Conservation (phyloP, 2,888 invertebrate species). For the Didymodactylos carnosus region DNA sequence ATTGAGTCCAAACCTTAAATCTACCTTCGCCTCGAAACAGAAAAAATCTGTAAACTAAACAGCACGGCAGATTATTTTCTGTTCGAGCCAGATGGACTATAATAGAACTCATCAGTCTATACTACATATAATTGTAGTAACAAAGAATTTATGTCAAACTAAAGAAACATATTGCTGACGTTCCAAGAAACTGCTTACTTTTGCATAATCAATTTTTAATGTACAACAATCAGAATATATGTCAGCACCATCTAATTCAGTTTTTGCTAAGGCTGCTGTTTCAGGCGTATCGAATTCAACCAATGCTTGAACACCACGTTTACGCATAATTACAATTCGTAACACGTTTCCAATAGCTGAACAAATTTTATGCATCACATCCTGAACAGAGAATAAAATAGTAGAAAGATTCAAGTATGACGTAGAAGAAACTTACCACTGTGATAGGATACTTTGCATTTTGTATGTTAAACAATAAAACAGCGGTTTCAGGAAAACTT, state of each 20-base stretch:
- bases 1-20: no score
- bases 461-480: constrained; percentile 83
- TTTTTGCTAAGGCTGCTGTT: not conserved
- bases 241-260: constrained; percentile 1
- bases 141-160: no score
- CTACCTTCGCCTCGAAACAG: no score
- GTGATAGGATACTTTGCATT: constrained; percentile 97
- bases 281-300: constrained; percentile 91
- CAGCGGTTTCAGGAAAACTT: constrained; percentile 37
- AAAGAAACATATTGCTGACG: no score
- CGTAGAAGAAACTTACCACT: constrained; percentile 45
- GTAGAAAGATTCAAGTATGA: not conserved
- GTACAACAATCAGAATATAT: constrained; percentile 38
- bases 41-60: no score
- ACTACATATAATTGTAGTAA: no score
- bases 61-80: no score
- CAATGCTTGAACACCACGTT: constrained; percentile 94
- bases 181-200: no score
- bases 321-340: constrained; percentile 94
- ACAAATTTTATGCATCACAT: constrained; percentile 91
- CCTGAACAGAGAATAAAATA: constrained; percentile 37
- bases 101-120: no score
- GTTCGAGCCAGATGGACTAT: no score
- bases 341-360: constrained; percentile 78
- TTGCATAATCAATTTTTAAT: constrained; percentile 91